Evolutionary conservation across 2,113 vertebrate species (phyloP).

Genomic region (Nymphicus hollandicus): DNA sequence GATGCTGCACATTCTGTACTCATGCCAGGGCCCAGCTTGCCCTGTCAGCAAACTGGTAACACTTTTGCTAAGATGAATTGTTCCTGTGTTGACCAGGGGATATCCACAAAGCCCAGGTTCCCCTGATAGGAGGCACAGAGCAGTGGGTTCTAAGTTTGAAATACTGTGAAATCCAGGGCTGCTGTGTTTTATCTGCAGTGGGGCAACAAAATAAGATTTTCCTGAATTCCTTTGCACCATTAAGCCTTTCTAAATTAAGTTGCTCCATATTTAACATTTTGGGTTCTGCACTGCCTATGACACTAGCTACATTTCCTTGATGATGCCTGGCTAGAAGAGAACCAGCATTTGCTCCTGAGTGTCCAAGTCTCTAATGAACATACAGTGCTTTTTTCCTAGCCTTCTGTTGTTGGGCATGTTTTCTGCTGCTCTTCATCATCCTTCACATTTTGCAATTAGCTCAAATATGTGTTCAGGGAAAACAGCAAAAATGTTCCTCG

Average conservation of each 20-base stretch:
- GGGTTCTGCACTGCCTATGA: background rate
- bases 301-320: background rate
- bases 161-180: background rate
- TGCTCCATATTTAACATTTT: background rate
- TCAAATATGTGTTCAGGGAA: background rate
- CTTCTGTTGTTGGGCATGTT: background rate
- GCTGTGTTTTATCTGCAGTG: background rate
- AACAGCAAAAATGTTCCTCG: background rate
- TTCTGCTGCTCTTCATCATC: background rate
- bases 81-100: background rate
- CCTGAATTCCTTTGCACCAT: background rate
- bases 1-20: background rate
- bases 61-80: background rate
- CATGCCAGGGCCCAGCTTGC: background rate
- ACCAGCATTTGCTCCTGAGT: background rate
- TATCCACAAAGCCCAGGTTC: background rate
- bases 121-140: too few relatives aligned
- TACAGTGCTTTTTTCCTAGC: background rate
- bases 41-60: background rate
- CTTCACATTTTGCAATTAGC: background rate
- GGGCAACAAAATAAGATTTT: background rate
- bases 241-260: background rate
- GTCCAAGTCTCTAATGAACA: background rate
- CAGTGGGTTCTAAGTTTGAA: rapidly evolving
- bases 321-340: background rate